A percentile compares a stretch with the other conserved stretches of the same genome.
These are phyloP conservation scores for Heteractis magnifica DNA, from an alignment of 92 coral and sea anemone species.

Conservation along the genomic window DNA sequence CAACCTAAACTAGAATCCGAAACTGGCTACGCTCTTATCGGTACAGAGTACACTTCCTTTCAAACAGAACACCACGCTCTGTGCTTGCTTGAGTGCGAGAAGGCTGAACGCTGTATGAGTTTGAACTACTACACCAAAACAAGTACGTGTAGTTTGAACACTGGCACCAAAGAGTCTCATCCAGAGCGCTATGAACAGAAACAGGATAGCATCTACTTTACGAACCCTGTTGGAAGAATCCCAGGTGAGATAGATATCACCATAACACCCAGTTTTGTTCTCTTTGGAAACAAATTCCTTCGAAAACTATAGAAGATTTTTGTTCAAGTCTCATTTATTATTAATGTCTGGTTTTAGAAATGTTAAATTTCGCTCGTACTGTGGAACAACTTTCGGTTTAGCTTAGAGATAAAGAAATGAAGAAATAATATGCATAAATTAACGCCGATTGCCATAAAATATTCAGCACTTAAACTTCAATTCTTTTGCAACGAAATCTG, in stretches of 20 bases:
- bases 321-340: no score
- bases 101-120: constrained; percentile 10
- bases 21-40: not conserved
- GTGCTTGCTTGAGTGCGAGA: constrained; percentile 10
- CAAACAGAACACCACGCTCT: not conserved
- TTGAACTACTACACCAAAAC: constrained; percentile 1
- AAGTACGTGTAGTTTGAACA: constrained; percentile 3
- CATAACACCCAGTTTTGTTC: not conserved
- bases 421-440: no score
- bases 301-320: no score
- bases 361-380: no score
- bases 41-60: not conserved
- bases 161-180: not conserved
- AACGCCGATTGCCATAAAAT: no score
- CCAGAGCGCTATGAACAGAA: constrained; percentile 3
- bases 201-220: not conserved
- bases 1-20: not conserved
- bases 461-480: no score
- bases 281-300: no score
- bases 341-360: no score
- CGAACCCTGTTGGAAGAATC: not conserved
- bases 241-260: not conserved
- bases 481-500: no score
- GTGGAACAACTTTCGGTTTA: no score
- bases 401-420: no score